Conservation (phyloP, 2,113 vertebrate species). For the Microcebus jonahi region DNA sequence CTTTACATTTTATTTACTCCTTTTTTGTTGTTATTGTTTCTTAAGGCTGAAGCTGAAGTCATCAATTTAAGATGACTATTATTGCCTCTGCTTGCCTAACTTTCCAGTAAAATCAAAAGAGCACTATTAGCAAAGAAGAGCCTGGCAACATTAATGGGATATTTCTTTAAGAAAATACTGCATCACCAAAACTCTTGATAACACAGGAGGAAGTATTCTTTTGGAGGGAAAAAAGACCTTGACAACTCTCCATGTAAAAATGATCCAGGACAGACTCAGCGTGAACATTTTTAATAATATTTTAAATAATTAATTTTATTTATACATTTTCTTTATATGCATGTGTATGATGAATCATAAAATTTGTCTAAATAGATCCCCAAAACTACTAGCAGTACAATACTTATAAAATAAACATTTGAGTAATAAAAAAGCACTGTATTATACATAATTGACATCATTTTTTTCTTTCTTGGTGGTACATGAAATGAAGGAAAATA, state of each 20-base stretch:
- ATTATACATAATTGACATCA: not conserved
- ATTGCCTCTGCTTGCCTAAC: not conserved
- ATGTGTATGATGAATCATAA: not conserved
- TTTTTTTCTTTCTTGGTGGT: not conserved
- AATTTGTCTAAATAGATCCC: not conserved
- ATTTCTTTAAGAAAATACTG: not conserved
- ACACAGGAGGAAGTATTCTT: not conserved
- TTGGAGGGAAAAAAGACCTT: not conserved
- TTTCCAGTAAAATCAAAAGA: not conserved
- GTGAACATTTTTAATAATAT: not conserved
- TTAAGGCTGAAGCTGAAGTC: not conserved
- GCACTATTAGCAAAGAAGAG: not conserved
- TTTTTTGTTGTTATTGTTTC: not conserved
- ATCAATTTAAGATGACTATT: not conserved
- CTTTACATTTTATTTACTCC: not conserved
- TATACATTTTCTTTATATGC: not conserved
- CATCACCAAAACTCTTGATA: not conserved
- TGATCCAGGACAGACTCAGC: not conserved
- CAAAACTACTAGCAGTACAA: not conserved
- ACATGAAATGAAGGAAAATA: not conserved
- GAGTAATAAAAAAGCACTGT: not conserved
- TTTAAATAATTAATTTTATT: not conserved
- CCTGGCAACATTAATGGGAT: not conserved
- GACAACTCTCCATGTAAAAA: not conserved
- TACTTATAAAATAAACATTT: not conserved